Conservation (phyloP, 2,113 vertebrate species). For the Hemiprocne comata region DNA sequence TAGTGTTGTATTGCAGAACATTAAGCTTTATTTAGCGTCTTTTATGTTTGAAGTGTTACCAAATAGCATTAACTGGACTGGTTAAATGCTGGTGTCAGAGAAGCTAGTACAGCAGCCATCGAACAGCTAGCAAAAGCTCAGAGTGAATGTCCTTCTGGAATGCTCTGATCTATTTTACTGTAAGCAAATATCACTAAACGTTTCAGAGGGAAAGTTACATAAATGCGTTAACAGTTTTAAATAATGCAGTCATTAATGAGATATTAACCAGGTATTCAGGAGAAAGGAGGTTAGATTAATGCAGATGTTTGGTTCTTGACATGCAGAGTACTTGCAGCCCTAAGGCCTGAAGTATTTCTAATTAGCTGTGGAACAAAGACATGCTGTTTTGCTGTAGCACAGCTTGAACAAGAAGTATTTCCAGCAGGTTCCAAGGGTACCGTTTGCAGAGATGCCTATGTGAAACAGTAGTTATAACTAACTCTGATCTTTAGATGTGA, state of each 20-base stretch:
- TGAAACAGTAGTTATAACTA: background rate
- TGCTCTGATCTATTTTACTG: background rate
- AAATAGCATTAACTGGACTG: background rate
- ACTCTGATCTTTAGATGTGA: background rate
- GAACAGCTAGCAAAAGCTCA: background rate
- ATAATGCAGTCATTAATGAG: background rate
- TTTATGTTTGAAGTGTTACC: background rate
- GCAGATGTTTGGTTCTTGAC: background rate
- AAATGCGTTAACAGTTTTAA: background rate
- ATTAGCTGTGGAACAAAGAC: background rate
- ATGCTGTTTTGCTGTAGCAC: background rate
- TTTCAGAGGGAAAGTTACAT: background rate
- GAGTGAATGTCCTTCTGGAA: background rate
- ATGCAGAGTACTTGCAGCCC: background rate
- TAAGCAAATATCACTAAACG: background rate
- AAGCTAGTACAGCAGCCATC: background rate
- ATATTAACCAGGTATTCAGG: background rate
- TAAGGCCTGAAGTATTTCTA: background rate
- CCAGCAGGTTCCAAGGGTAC: background rate
- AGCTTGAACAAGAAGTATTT: background rate
- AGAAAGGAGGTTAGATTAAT: background rate
- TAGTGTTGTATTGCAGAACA: background rate
- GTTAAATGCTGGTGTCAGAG: background rate
- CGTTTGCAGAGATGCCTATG: background rate
- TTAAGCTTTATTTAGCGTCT: background rate